Percentiles rank a stretch among this genome's conserved stretches.
These are phyloP conservation scores for Lithophane socia DNA, from an alignment of 2,888 invertebrate species.

Conservation along the genomic window DNA sequence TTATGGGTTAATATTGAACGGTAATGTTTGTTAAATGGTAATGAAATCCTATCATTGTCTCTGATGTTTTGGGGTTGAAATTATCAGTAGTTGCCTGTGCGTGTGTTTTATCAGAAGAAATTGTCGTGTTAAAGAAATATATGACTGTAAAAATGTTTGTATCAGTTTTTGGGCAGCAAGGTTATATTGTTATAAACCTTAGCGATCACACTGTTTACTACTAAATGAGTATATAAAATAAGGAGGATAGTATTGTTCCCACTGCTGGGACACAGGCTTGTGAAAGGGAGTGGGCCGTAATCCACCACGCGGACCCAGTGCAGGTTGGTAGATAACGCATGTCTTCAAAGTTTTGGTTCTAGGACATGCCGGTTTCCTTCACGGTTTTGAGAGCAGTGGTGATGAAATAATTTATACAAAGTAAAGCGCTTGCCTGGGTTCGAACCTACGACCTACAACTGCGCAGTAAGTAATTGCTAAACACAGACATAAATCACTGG, in stretches of 20 bases:
- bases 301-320: no score
- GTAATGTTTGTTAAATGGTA: neutral
- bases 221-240: neutral
- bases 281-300: no score
- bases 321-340: no score
- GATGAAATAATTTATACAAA: no score
- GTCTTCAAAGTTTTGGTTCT: no score
- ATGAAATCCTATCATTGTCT: conserved; percentile 21
- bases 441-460: no score
- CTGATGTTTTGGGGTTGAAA: conserved; percentile 16
- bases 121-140: neutral
- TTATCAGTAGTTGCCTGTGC: conserved; percentile 2
- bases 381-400: no score
- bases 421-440: no score
- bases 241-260: no score
- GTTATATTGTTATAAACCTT: neutral
- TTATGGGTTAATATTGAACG: conserved; percentile 30
- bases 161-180: neutral
- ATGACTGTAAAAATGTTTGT: no score
- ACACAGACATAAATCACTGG: conserved; percentile 11
- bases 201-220: neutral
- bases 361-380: no score
- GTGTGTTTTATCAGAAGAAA: conserved; percentile 18
- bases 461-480: neutral
- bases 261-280: no score